Base-by-base conservation (phyloP, 64 coral and sea anemone genomes). In the Catalaphyllia jardinei region DNA sequence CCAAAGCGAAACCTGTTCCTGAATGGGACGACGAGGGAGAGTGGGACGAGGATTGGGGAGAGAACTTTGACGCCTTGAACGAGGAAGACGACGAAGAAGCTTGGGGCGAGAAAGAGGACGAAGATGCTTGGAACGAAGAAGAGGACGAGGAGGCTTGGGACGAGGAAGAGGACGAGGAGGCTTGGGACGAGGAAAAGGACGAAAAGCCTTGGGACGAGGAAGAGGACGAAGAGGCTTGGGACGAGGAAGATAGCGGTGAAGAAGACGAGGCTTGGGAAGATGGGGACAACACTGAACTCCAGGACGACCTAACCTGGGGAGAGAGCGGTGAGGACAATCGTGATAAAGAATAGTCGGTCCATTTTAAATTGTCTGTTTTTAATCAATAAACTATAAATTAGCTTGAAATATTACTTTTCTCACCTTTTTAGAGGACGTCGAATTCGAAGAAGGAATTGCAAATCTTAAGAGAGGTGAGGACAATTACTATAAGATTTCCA, bases 1-100 rank as follows among this genome's bases (percentile, higher is more conserved):
- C 63, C 4, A 85, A 22, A 28, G 81, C 62, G 3, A 85, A 85
- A 71, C 81, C 81, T 38, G 63, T 85, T 6, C 60, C 20, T n/a
- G 80, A 67, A 83, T 24, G 42, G 42, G 54, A 77, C 0, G 39
- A 33, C 55, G 16, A 80, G 57, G 55, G 63, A 62, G 27, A 60
- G 14, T 80, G 28, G 54, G 29, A 31, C 6, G 78, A 38, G 8
- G 31, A 0, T 46, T 8, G 1, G 2, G 5, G 64, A 19, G 17
- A 11, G 17, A 55, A 63, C 11, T 31, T 9, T 29, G 8, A 59
- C 15, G 69, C 27, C 1, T 72, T 6, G 42, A 20, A 79, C 54
- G 31, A 10, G 2, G 27, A 81, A 19, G 17, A 11, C 5, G 79
- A 81, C 52, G 31, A 18, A 29, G 1, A 59, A 8, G 69, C 27